Percentiles rank a stretch among this genome's conserved stretches.
Conservation (phyloP, 2,797 vertebrate species). For the Silurus lanzhouensis region DNA sequence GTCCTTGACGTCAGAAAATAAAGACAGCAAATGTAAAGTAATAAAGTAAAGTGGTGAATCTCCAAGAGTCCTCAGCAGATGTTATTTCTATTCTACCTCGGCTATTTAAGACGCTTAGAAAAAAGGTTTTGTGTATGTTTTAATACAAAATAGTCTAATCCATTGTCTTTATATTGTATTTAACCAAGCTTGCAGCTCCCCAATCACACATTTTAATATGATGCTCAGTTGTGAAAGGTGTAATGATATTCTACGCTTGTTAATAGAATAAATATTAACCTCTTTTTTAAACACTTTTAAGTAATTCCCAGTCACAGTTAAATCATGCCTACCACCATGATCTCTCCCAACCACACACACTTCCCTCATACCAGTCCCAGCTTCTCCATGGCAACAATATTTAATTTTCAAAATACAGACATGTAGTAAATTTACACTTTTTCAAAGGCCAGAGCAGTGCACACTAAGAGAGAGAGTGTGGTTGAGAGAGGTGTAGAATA, state of each 20-base stretch:
- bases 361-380: background rate
- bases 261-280: too few relatives aligned
- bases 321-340: too few relatives aligned
- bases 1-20: background rate
- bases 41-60: background rate
- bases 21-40: background rate
- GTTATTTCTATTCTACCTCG: background rate
- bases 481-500: conserved; percentile 38
- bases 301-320: too few relatives aligned
- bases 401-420: conserved; percentile 53
- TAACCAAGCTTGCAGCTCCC: background rate
- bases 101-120: background rate
- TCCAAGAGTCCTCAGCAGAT: background rate
- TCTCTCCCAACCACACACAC: background rate
- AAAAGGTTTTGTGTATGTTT: background rate
- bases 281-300: too few relatives aligned
- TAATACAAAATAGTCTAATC: background rate
- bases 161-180: background rate
- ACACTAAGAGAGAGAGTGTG: background rate
- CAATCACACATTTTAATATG: background rate
- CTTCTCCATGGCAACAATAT: conserved; percentile 47
- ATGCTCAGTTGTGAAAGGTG: background rate
- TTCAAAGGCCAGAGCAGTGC: conserved; percentile 31
- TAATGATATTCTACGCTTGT: background rate
- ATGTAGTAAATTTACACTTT: conserved; percentile 56